These are phyloP conservation scores for Sinonovacula constricta DNA, from an alignment of 1,140 invertebrate species.

Conservation along the genomic window DNA sequence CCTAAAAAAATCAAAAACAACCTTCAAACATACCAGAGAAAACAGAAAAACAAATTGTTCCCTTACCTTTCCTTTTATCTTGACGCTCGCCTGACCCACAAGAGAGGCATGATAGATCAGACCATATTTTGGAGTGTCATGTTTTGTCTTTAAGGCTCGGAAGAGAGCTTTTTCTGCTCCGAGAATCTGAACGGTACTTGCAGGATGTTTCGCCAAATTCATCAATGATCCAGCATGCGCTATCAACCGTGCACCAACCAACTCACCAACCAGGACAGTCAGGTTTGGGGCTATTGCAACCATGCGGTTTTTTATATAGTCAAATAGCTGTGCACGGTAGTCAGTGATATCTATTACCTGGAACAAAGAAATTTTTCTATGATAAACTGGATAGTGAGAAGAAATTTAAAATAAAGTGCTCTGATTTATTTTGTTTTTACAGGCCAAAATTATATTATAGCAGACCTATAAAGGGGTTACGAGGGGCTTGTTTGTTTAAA, in stretches of 20 bases:
- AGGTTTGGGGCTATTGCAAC: constrained; percentile 98
- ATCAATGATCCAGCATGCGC: constrained; percentile 96
- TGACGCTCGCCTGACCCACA: constrained; percentile 91
- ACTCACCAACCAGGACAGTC: constrained; percentile 95
- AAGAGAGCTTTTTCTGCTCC: constrained; percentile 99
- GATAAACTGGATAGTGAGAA: not conserved
- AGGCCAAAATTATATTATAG: no score
- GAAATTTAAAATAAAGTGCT: no score
- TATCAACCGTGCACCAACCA: constrained; percentile 97
- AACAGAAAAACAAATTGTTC: not conserved
- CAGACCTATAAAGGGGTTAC: no score
- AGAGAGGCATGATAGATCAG: constrained; percentile 98
- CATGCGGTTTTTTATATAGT: constrained; percentile 98
- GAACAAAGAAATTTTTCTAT: constrained; percentile 21
- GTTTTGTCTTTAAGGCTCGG: constrained; percentile 96
- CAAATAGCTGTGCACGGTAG: constrained; percentile 83
- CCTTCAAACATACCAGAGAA: no score
- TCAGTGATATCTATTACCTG: constrained; percentile 88
- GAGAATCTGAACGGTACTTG: constrained; percentile 98
- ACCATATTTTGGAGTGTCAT: constrained; percentile 99
- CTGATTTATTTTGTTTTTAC: no score
- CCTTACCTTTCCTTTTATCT: constrained; percentile 91
- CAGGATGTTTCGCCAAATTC: constrained; percentile 98
- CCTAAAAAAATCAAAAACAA: no score
- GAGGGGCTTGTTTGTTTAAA: no score